phyloP scores from a whole-genome alignment of 2,797 vertebrate genomes.

The Semotilus atromaculatus region DNA sequence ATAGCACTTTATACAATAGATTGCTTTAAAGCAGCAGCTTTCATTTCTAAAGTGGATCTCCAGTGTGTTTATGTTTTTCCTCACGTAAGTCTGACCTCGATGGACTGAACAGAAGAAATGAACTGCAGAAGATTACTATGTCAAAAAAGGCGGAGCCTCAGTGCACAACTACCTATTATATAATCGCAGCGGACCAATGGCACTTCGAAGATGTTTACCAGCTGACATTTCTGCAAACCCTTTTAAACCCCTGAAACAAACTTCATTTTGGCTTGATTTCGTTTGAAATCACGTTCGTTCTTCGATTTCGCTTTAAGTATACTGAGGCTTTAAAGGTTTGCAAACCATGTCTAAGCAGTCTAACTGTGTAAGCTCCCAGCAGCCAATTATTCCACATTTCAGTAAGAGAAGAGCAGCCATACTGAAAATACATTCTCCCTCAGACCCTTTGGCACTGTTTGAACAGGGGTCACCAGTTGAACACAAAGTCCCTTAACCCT shows the following conservation, averaged over 20 bases:
- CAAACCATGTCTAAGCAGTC: neutral
- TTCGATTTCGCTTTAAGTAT: neutral
- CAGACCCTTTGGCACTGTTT: slow-evolving; percentile 54
- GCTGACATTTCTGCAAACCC: neutral
- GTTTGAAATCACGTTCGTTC: neutral
- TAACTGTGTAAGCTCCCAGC: slow-evolving; percentile 4
- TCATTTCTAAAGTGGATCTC: neutral
- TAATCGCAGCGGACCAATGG: neutral
- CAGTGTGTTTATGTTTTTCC: neutral
- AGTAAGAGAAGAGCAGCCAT: slow-evolving; percentile 18
- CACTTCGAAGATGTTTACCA: neutral
- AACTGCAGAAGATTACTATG: neutral
- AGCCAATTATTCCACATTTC: slow-evolving; percentile 24
- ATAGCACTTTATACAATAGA: too few species aligned
- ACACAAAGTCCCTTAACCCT: slow-evolving; percentile 71
- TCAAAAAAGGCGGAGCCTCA: neutral
- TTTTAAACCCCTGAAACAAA: neutral
- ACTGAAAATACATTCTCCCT: slow-evolving; percentile 64
- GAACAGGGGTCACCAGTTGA: slow-evolving; percentile 58
- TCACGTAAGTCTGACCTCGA: neutral
- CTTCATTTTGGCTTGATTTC: neutral
- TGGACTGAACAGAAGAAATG: neutral
- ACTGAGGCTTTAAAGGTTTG: neutral
- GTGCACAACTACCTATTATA: neutral
- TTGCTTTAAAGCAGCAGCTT: neutral